phyloP scores from a whole-genome alignment of 2,113 vertebrate genomes.

The Epinephelus lanceolatus region DNA sequence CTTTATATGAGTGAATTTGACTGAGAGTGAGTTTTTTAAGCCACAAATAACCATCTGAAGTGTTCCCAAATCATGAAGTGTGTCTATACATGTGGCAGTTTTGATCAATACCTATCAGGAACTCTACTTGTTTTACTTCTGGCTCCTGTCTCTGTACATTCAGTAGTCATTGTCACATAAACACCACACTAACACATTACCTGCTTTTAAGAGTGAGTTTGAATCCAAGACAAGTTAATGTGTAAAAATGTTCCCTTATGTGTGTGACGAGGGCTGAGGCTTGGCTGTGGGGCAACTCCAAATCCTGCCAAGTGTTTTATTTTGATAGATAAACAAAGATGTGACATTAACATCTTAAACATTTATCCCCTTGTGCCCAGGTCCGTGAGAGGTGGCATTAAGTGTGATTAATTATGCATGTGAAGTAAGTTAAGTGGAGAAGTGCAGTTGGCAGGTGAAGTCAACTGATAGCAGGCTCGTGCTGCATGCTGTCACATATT shows the following conservation, averaged over 20 bases:
- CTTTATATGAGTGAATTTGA: conserved; percentile 27
- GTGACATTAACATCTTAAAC: conserved; percentile 30
- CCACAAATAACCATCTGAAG: conserved; percentile 26
- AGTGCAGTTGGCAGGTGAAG: neutral
- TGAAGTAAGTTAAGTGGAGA: conserved; percentile 5
- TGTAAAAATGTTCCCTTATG: neutral
- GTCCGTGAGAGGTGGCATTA: conserved; percentile 21
- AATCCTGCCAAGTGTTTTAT: conserved; percentile 34
- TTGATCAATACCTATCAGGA: conserved; percentile 4
- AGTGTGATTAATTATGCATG: conserved; percentile 6
- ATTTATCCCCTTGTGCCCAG: conserved; percentile 1
- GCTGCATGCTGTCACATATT: neutral
- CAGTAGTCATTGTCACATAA: neutral
- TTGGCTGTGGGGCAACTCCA: neutral
- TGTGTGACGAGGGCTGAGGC: neutral
- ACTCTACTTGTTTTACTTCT: neutral
- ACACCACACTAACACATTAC: neutral
- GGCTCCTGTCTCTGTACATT: neutral
- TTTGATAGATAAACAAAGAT: conserved; percentile 39
- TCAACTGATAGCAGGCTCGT: neutral
- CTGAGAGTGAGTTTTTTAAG: neutral
- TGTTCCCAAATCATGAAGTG: conserved; percentile 4
- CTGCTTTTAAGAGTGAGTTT: neutral
- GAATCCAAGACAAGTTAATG: conserved; percentile 2
- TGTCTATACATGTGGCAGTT: neutral